Evolutionary conservation across 2,797 vertebrate species (phyloP), one percentile per base, ranked within the genome.

Genomic region (Alcedo atthis): DNA sequence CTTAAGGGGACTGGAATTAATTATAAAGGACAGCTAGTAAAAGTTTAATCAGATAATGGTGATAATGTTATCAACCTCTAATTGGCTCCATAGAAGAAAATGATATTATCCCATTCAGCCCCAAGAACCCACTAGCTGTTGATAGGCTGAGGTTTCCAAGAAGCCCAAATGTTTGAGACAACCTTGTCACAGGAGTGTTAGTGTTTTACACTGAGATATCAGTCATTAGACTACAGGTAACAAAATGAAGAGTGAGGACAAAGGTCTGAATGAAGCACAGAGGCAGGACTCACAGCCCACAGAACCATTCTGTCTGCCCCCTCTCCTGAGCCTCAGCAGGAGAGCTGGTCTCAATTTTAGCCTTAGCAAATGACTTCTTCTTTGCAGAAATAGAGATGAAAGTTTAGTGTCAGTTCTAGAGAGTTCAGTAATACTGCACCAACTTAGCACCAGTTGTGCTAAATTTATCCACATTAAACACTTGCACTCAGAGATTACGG

Each of bases 41-140:
- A 94, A 82, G 49, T 70, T 80, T 74, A 53, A 87, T 89, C 59
- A 82, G 67, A 80, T 77, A 87, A 77, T 67, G 66, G 28, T 46
- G 21, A 51, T 81, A 87, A 81, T 19, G 33, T 70, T 80, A 48
- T 81, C 83, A 59, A n/a, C 22, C 35, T 85, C 61, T 90, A 80
- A 86, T 37, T 91, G 40, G 33, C 17, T 92, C 13, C 24, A 3
- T 12, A 45, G 64, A 61, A 63, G 48, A 74, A 88, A 82, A 88
- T 30, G 14, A 25, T 70, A 85, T 85, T 67, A 83, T 71, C 30
- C 10, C 51, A 78, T 32, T 74, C 54, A 58, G 5, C 28, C 17
- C n/a, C 69, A 73, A 58, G 43, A 87, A 81, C 9, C 1, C 40
- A 6, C 32, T 68, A 61, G 53, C 6, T 74, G 45, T 25, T 82